These are phyloP conservation scores for Hippolais icterina DNA, from an alignment of 2,113 vertebrate genomes.

Conservation along the genomic window DNA sequence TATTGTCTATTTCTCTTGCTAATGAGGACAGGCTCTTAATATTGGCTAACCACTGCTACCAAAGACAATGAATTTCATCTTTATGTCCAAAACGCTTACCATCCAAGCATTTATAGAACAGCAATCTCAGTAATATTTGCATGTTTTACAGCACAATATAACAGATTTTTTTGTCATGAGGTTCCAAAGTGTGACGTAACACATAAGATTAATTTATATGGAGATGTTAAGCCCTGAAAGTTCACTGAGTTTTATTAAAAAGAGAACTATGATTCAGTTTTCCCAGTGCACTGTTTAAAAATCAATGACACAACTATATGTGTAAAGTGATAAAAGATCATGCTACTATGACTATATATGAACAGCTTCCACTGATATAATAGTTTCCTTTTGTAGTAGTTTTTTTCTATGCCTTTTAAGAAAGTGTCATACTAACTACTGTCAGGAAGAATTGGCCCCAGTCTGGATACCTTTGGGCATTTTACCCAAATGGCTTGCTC, in stretches of 20 bases:
- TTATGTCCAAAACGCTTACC: not conserved
- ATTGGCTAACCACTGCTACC: not conserved
- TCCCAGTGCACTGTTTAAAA: not conserved
- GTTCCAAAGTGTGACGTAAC: not conserved
- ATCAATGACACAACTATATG: not conserved
- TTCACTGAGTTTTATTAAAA: not conserved
- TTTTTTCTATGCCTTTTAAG: not conserved
- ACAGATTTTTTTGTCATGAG: not conserved
- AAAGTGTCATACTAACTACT: not conserved
- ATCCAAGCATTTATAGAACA: not conserved
- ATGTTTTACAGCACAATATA: not conserved
- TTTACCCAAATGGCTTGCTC: not conserved
- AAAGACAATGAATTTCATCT: not conserved
- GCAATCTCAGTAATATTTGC: not conserved
- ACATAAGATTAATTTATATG: not conserved
- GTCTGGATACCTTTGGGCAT: not conserved
- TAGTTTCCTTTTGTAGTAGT: not conserved
- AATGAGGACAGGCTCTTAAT: not conserved
- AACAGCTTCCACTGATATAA: not conserved
- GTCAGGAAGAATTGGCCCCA: not conserved
- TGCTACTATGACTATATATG: not conserved
- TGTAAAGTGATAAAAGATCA: conserved; percentile 1
- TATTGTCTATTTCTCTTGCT: not conserved
- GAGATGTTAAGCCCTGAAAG: not conserved
- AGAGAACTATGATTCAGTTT: not conserved